Evolutionary conservation across 2,113 vertebrate genomes (phyloP).

Genomic region (Opisthocomus hoazin): DNA sequence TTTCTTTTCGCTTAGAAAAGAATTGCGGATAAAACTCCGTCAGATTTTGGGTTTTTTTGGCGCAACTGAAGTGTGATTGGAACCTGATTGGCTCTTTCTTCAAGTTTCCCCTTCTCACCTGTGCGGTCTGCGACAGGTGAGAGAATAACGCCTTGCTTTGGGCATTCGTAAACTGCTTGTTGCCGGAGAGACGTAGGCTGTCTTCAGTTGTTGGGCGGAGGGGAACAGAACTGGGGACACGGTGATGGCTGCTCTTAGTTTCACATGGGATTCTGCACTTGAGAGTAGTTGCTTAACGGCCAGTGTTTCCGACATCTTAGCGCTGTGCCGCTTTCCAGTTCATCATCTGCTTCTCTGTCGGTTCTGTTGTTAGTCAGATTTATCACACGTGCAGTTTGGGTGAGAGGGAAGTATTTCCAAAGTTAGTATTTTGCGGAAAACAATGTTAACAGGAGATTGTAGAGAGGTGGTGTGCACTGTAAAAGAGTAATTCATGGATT

Average conservation of each 20-base stretch:
- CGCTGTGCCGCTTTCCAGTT: neutral
- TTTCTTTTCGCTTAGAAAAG: neutral
- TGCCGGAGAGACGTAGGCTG: rapidly evolving
- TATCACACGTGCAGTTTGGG: neutral
- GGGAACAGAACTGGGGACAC: neutral
- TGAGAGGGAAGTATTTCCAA: neutral
- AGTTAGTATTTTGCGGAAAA: neutral
- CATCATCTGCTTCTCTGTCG: neutral
- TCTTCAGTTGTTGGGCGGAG: neutral
- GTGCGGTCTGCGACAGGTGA: neutral
- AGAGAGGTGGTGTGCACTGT: too few relatives aligned
- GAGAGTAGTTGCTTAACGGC: neutral
- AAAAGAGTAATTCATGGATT: neutral
- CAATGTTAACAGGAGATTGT: neutral
- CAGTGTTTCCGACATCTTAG: neutral
- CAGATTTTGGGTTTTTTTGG: too few relatives aligned
- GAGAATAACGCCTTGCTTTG: neutral
- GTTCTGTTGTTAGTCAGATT: neutral
- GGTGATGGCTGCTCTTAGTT: neutral
- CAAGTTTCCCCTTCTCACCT: neutral
- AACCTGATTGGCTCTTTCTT: neutral
- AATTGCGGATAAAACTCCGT: neutral
- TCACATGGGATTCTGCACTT: neutral
- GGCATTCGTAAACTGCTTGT: neutral
- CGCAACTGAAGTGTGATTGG: neutral